Evolutionary conservation across 1,140 invertebrate genomes (phyloP).

Genomic region (Drosophila serrata): DNA sequence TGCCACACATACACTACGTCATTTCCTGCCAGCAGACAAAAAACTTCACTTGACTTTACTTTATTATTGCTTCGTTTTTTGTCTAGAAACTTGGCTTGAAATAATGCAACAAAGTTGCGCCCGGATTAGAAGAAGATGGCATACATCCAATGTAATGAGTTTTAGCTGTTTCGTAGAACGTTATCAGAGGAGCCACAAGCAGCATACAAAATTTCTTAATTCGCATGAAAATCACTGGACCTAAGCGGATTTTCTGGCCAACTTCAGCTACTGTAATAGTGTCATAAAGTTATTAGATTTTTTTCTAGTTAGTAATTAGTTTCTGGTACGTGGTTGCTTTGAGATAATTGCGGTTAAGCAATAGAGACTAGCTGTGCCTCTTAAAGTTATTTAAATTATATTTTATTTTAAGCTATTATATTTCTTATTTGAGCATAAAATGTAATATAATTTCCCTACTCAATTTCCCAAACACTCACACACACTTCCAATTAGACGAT

Average conservation of each 20-base stretch:
- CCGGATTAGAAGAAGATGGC: conserved; percentile 16
- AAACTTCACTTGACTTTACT: conserved; percentile 10
- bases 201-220: conserved; percentile 68
- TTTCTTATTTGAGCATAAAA: not conserved
- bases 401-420: not conserved
- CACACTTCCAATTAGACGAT: conserved; percentile 1
- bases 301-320: conserved; percentile 49
- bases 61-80: conserved; percentile 15
- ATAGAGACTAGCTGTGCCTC: not conserved
- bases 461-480: not conserved
- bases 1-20: conserved; percentile 1
- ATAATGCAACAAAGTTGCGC: conserved; percentile 67
- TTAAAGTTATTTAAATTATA: not conserved
- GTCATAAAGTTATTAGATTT: conserved; percentile 58
- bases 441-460: not conserved
- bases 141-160: conserved; percentile 28
- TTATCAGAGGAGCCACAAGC: conserved; percentile 17
- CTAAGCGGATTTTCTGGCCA: conserved; percentile 62
- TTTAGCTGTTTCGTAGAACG: conserved; percentile 31
- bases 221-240: conserved; percentile 60
- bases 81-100: conserved; percentile 51
- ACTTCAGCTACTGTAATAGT: conserved; percentile 19
- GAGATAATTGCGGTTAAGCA: conserved; percentile 32
- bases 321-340: conserved; percentile 50
- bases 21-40: conserved; percentile 13